A percentile compares a stretch with the other conserved stretches of the same genome.
phyloP scores from a whole-genome alignment of 2,113 vertebrate species.

The Aythya baeri region DNA sequence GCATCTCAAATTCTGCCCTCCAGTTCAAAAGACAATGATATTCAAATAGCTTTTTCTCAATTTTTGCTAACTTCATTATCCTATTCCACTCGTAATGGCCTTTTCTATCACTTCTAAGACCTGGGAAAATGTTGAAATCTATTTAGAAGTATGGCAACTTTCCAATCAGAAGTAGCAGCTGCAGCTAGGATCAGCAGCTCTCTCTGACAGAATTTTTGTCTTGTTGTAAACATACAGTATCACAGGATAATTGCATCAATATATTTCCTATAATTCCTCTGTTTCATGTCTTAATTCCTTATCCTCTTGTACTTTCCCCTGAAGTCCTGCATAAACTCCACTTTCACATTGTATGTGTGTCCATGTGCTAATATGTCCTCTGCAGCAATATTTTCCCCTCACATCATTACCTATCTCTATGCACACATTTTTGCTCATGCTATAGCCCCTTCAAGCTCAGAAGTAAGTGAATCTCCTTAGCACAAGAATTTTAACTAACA shows the following conservation, averaged over 20 bases:
- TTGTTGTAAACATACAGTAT: background rate
- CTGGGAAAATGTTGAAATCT: conserved; percentile 25
- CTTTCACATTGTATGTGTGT: background rate
- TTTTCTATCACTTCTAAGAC: background rate
- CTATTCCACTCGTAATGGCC: background rate
- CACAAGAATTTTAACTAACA: background rate
- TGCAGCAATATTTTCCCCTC: background rate
- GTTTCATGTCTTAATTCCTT: background rate
- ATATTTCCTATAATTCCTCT: background rate
- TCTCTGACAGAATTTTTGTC: background rate
- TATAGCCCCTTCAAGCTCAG: background rate
- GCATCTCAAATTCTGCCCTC: background rate
- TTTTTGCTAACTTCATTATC: background rate
- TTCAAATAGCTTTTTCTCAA: background rate
- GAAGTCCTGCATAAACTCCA: background rate
- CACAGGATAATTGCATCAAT: background rate
- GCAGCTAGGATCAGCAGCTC: background rate
- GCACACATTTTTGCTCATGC: background rate
- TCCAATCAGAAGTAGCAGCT: background rate
- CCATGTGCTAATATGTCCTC: background rate
- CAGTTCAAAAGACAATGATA: background rate
- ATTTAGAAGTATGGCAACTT: conserved; percentile 31
- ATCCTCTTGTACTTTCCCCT: background rate
- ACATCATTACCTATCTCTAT: background rate
- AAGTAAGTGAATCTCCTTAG: background rate